phyloP scores from a whole-genome alignment of 2,113 vertebrate species.

The Porphyrio hochstetteri region DNA sequence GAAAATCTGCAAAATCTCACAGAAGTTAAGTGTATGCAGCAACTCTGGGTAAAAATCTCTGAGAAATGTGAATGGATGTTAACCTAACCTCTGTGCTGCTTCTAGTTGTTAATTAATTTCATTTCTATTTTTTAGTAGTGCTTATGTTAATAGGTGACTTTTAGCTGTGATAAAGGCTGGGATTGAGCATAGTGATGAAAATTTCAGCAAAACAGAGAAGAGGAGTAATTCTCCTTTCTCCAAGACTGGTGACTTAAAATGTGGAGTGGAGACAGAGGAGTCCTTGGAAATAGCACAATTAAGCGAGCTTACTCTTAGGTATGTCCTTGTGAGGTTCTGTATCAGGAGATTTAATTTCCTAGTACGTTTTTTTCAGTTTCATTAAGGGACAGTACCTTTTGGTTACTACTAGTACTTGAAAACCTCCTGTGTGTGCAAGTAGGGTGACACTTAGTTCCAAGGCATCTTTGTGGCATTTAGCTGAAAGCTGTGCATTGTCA shows the following conservation, averaged over 20 bases:
- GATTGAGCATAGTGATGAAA: background rate
- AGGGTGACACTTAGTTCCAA: background rate
- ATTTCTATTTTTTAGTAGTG: background rate
- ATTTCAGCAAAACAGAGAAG: background rate
- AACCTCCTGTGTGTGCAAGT: background rate
- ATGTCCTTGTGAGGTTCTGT: background rate
- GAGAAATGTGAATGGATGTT: background rate
- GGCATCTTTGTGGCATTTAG: background rate
- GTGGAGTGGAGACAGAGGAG: background rate
- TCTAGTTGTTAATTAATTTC: background rate
- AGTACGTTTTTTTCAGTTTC: background rate
- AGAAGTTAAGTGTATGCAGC: background rate
- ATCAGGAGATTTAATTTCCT: background rate
- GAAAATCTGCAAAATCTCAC: background rate
- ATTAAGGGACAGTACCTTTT: background rate
- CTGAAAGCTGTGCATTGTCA: background rate
- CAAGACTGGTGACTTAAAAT: background rate
- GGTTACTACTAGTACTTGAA: background rate
- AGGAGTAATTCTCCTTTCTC: background rate
- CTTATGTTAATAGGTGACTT: background rate
- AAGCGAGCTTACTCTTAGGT: background rate
- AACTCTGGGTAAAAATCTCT: background rate
- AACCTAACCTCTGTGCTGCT: background rate
- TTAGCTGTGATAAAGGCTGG: background rate
- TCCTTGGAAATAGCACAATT: background rate